phyloP scores from a whole-genome alignment of 1,140 invertebrate genomes.

The Alviniconcha marisindica region DNA sequence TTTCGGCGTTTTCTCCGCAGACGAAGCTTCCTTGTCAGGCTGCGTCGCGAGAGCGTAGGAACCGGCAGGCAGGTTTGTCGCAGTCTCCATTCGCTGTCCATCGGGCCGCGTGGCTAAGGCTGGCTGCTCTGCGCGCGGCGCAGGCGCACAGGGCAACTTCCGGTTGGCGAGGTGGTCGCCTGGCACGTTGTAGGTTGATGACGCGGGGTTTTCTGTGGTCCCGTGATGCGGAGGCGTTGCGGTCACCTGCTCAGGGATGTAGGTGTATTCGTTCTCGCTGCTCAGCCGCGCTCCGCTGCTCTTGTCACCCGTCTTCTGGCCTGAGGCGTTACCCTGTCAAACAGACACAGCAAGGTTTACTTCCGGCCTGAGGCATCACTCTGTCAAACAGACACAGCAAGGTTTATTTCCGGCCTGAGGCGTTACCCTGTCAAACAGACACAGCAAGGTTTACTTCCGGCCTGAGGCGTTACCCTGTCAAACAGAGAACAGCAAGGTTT shows the following conservation, averaged over 20 bases:
- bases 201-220: not conserved
- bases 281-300: too few species aligned
- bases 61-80: not conserved
- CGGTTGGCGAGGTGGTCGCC: not conserved
- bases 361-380: too few species aligned
- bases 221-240: not conserved
- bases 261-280: conserved; percentile 8
- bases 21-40: not conserved
- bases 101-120: not conserved
- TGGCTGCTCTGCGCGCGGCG: not conserved
- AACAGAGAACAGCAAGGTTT: too few species aligned
- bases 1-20: too few species aligned
- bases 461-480: too few species aligned
- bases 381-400: too few species aligned
- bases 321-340: too few species aligned
- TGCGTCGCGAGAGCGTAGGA: not conserved
- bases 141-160: not conserved
- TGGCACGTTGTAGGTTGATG: conserved; percentile 1
- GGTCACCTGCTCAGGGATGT: not conserved
- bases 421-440: too few species aligned
- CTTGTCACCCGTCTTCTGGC: too few species aligned
- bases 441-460: too few species aligned
- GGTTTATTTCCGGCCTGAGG: too few species aligned
- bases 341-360: too few species aligned
- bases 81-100: not conserved